phyloP scores from a whole-genome alignment of 1,140 invertebrate genomes.

The Zaprionus lachaisei region DNA sequence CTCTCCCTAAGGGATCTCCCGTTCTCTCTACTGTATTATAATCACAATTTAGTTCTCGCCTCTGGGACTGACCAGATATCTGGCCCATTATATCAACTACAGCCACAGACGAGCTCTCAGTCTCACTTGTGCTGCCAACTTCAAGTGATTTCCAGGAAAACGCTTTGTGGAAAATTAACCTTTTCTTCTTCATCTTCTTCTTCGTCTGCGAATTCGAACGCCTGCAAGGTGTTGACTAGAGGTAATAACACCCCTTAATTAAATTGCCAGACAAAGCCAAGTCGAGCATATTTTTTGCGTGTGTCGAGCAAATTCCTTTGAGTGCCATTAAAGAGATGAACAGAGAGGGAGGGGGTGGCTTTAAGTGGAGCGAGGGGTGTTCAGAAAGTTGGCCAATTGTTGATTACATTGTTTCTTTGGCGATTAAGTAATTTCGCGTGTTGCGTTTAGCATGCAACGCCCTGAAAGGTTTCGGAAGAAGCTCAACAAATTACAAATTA shows the following conservation, averaged over 20 bases:
- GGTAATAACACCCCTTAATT: slow-evolving; percentile 75
- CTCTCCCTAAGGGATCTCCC: slow-evolving; percentile 14
- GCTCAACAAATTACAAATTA: slow-evolving; percentile 43
- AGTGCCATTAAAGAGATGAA: slow-evolving; percentile 10
- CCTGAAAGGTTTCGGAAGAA: slow-evolving; percentile 42
- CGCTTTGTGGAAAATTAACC: slow-evolving; percentile 62
- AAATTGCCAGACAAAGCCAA: slow-evolving; percentile 66
- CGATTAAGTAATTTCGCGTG: slow-evolving; percentile 70
- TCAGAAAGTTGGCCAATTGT: slow-evolving; percentile 58
- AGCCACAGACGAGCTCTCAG: background rate
- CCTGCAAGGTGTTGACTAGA: slow-evolving; percentile 78
- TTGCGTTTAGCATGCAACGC: slow-evolving; percentile 64
- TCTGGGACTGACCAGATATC: background rate
- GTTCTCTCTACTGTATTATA: slow-evolving; percentile 23
- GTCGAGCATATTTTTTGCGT: slow-evolving; percentile 52
- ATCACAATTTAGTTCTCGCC: slow-evolving; percentile 49
- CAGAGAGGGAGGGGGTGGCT: background rate
- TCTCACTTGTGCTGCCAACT: background rate
- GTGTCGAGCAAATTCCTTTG: slow-evolving; percentile 12
- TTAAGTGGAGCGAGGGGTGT: background rate
- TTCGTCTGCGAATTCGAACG: slow-evolving; percentile 33
- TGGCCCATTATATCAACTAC: slow-evolving; percentile 20
- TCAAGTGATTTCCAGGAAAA: slow-evolving; percentile 63
- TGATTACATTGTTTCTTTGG: slow-evolving; percentile 65
- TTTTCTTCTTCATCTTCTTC: slow-evolving; percentile 19